Percentiles rank a stretch among this genome's conserved stretches.
phyloP scores from a whole-genome alignment of 1,140 invertebrate genomes.

The Macrobrachium rosenbergii region DNA sequence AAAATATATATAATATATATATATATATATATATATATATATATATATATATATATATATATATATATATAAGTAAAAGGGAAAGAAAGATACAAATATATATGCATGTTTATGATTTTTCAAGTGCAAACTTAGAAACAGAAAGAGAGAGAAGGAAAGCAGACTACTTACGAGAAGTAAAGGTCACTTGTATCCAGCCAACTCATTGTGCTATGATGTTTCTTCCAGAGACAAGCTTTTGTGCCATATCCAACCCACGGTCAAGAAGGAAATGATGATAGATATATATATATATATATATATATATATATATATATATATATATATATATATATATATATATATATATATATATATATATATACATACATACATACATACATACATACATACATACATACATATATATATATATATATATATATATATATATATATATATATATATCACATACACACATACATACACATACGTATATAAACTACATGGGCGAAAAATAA shows the following conservation, averaged over 20 bases:
- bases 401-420: slow-evolving; percentile 22
- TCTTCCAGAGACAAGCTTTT: too few relatives aligned
- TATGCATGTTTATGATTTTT: too few relatives aligned
- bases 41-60: slow-evolving; percentile 11
- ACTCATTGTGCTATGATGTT: too few relatives aligned
- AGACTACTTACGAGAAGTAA: too few relatives aligned
- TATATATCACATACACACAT: slow-evolving; percentile 6
- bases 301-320: slow-evolving; percentile 12
- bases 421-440: too few relatives aligned
- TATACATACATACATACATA: slow-evolving; percentile 1
- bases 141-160: too few relatives aligned
- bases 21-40: slow-evolving; percentile 11
- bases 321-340: not conserved
- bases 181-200: too few relatives aligned
- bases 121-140: too few relatives aligned
- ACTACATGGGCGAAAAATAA: not conserved
- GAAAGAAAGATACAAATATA: too few relatives aligned
- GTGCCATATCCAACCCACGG: too few relatives aligned
- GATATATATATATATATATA: not conserved
- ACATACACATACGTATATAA: slow-evolving; percentile 9
- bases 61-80: not conserved
- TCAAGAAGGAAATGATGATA: too few relatives aligned
- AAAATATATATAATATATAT: not conserved
- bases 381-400: not conserved
- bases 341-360: slow-evolving; percentile 14